A percentile compares a stretch with the other conserved stretches of the same genome.
Evolutionary conservation across 1,140 invertebrate genomes (phyloP).

Genomic region (Parapsyche elsis): DNA sequence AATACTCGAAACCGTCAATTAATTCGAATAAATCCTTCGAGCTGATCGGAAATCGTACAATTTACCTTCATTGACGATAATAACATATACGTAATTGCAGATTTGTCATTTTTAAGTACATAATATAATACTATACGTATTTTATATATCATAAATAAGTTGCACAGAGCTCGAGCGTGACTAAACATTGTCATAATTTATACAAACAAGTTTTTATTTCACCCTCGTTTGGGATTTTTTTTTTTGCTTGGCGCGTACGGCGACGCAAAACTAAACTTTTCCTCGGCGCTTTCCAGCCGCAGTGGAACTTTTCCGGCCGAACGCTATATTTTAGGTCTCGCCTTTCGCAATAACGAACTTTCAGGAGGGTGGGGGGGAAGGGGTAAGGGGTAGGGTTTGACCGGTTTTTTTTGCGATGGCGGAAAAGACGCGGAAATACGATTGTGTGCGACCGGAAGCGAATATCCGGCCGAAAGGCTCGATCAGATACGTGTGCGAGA

Average conservation of each 20-base stretch:
- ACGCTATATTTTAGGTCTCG: neutral
- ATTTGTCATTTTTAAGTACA: too few relatives aligned
- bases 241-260: neutral
- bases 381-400: neutral
- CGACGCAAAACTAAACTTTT: conserved; percentile 4
- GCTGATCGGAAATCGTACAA: too few relatives aligned
- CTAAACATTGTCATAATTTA: conserved; percentile 21
- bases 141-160: neutral
- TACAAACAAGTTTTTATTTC: neutral
- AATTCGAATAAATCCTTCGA: too few relatives aligned
- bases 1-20: too few relatives aligned
- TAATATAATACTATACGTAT: too few relatives aligned
- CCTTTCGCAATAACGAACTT: too few relatives aligned
- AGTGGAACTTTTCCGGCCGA: neutral
- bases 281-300: neutral
- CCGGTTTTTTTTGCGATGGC: neutral
- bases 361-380: too few relatives aligned
- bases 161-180: neutral
- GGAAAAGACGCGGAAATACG: conserved; percentile 16
- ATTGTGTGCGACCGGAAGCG: neutral
- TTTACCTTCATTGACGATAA: too few relatives aligned
- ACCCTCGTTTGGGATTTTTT: neutral
- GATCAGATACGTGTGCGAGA: too few relatives aligned
- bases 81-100: too few relatives aligned
- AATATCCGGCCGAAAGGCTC: neutral